Base-by-base conservation (phyloP, 1,140 invertebrate genomes). In the Drosophila nasuta region DNA sequence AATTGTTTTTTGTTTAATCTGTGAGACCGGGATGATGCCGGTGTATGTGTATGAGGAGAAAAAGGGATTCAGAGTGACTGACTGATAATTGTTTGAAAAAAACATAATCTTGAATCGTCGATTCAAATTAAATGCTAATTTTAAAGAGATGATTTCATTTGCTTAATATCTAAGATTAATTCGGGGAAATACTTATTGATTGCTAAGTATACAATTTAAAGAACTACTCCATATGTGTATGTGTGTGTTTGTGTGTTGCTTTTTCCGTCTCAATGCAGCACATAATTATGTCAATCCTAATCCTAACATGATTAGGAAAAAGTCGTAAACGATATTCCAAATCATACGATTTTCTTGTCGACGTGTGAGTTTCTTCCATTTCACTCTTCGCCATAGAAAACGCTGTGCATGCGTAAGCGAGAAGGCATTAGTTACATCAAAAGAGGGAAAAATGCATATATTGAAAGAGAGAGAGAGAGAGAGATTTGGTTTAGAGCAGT, bases 311-410 rank as follows among this genome's bases (percentile, higher is more conserved):
- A 3, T 1, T 68, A 45, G 58, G 35, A 38, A 49, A 38, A 49
- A 68, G 35, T 43, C 51, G 38, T 33, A 30, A 43, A 11, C 11
- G 35, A 58, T 66, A 20, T 15, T 41, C 25, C 33, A 52, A 8
- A n/a, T 38, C 30, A 10, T 49, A 13, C 41, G 10, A 48, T 52
- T 6, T 20, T 54, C 43, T 75, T 49, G 10, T 51, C 48, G 48
- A 38, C 56, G 28, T 41, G 13, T 56, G 30, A 13, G 35, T 17
- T 17, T 46, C 17, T 28, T 25, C 35, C 35, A 38, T 41, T 67
- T 86, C 65, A 87, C 28, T 87, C 82, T 69, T 87, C 82, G 33
- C 82, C 82, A 52, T 87, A 87, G 20, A 87, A 87, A 0, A 87
- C 69, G 3, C 82, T 87, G 63, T 41, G 28, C 7, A 28, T 35